Evolutionary conservation across 2,888 invertebrate species (phyloP).

Genomic region (Ophion ventricosus): DNA sequence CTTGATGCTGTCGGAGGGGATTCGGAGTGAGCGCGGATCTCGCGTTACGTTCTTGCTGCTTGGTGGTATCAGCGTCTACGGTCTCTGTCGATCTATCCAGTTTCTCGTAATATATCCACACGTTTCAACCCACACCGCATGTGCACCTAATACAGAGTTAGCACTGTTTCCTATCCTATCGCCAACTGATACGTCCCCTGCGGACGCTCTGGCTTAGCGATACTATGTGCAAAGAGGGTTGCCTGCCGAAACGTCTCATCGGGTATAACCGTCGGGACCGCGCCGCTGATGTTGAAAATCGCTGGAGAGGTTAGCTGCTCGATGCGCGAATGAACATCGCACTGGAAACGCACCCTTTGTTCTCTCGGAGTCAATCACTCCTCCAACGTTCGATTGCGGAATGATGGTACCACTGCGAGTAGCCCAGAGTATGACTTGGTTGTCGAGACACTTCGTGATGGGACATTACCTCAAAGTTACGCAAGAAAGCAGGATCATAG

Average conservation of each 20-base stretch:
- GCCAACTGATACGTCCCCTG: conserved; percentile 28
- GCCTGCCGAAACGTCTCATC: conserved; percentile 17
- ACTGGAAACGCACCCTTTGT: conserved; percentile 55
- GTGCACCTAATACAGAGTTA: background rate
- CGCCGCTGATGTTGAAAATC: conserved; percentile 36
- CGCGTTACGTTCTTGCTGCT: conserved; percentile 19
- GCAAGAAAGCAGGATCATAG: background rate
- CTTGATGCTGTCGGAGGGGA: conserved; percentile 35
- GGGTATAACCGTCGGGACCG: conserved; percentile 7
- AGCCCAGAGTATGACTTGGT: background rate
- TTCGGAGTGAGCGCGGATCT: conserved; percentile 10
- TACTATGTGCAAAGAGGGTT: conserved; percentile 42
- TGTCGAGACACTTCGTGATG: background rate
- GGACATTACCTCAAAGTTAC: background rate
- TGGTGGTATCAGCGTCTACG: conserved; percentile 33
- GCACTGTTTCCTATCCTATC: conserved; percentile 19
- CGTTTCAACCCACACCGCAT: conserved; percentile 24
- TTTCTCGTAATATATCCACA: conserved; percentile 35
- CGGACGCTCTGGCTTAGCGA: conserved; percentile 18
- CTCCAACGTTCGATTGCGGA: conserved; percentile 22
- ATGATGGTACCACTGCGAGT: conserved; percentile 11
- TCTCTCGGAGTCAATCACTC: conserved; percentile 37
- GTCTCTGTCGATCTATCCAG: conserved; percentile 43
- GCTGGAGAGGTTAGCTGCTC: conserved; percentile 44
- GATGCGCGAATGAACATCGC: conserved; percentile 53